A percentile compares a stretch with the other conserved stretches of the same genome.
phyloP scores from a whole-genome alignment of 2,113 vertebrate genomes.

The Plectropomus leopardus region DNA sequence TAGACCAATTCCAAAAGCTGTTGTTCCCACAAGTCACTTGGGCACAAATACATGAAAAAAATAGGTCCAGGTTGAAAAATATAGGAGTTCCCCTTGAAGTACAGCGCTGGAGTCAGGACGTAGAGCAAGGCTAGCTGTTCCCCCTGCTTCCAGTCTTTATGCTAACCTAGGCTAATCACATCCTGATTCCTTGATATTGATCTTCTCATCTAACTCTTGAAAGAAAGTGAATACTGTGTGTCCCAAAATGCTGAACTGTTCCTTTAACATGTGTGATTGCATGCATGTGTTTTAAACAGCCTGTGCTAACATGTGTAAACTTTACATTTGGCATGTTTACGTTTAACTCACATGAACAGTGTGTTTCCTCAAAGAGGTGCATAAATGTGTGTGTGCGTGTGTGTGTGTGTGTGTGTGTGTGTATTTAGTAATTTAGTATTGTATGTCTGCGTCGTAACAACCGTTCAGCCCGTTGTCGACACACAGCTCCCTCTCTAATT shows the following conservation, averaged over 20 bases:
- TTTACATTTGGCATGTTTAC: slow-evolving; percentile 27
- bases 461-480: slow-evolving; percentile 71
- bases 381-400: neutral
- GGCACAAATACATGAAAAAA: too few relatives aligned
- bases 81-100: too few relatives aligned
- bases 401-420: neutral
- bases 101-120: too few relatives aligned
- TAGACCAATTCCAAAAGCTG: too few relatives aligned
- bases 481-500: slow-evolving; percentile 82
- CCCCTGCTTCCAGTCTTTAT: neutral
- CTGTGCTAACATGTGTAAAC: neutral
- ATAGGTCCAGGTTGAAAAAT: too few relatives aligned
- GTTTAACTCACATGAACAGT: neutral
- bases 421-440: slow-evolving; percentile 39
- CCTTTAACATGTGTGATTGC: neutral
- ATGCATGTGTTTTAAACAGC: neutral
- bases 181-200: neutral
- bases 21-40: too few relatives aligned
- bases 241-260: neutral
- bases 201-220: neutral
- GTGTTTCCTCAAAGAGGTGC: neutral
- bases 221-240: too few relatives aligned
- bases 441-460: slow-evolving; percentile 31
- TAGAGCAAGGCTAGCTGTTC: too few relatives aligned
- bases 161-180: slow-evolving; percentile 18